Conservation (phyloP, 2,797 vertebrate genomes). For the Anisognathus igniventris region DNA sequence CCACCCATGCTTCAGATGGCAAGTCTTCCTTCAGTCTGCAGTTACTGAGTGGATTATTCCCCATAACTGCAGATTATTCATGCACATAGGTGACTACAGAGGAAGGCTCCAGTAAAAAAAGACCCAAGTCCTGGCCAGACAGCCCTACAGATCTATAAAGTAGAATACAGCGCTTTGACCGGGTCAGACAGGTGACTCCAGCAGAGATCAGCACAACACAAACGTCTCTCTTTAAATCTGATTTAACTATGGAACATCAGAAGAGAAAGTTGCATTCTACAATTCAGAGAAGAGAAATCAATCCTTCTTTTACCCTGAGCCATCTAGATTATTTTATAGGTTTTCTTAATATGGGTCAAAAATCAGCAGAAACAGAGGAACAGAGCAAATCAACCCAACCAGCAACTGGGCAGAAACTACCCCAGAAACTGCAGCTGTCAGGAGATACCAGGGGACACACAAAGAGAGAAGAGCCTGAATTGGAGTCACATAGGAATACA, state of each 20-base stretch:
- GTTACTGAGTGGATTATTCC: neutral
- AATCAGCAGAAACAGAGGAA: conserved; percentile 50
- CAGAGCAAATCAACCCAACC: neutral
- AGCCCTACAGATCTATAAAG: neutral
- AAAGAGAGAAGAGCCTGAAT: neutral
- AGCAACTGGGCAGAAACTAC: neutral
- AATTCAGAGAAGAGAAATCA: neutral
- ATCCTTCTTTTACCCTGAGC: conserved; percentile 20
- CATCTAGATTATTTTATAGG: conserved; percentile 44
- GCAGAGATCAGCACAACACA: neutral
- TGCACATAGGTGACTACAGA: neutral
- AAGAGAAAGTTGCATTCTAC: conserved; percentile 35
- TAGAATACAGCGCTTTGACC: neutral
- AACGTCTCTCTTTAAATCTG: neutral
- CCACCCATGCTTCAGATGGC: neutral
- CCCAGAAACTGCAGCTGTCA: neutral
- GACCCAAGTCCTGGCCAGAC: neutral
- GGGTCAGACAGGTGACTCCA: neutral
- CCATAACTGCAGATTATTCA: neutral
- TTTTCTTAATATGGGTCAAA: conserved; percentile 49
- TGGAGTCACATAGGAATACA: neutral
- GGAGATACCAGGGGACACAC: neutral
- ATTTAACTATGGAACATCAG: neutral
- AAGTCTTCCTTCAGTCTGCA: neutral
- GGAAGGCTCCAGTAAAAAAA: neutral